Conservation (phyloP, 2,888 invertebrate genomes). For the Netelia melanura region DNA sequence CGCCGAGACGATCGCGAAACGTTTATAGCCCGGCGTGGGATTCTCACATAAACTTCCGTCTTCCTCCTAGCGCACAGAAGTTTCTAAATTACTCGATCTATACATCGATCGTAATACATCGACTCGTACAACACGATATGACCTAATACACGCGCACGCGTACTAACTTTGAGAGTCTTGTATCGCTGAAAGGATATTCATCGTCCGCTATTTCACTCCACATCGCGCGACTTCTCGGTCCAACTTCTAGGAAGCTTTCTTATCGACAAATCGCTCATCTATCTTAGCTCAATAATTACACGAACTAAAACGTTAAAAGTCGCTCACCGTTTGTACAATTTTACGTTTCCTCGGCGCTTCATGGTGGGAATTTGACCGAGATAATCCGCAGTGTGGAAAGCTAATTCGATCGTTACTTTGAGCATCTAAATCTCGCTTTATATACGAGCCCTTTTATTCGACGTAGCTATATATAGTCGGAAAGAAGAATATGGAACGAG, state of each 20-base stretch:
- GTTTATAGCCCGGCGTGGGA: slow-evolving; percentile 61
- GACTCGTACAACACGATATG: neutral
- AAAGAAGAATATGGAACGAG: neutral
- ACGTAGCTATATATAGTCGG: neutral
- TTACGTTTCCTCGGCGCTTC: slow-evolving; percentile 9
- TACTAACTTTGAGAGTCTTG: neutral
- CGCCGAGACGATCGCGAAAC: slow-evolving; percentile 40
- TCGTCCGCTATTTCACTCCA: slow-evolving; percentile 10
- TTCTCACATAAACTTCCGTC: slow-evolving; percentile 59
- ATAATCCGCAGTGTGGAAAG: neutral
- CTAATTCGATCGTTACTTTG: slow-evolving; percentile 47
- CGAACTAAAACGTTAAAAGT: slow-evolving; percentile 33
- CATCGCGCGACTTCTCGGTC: neutral
- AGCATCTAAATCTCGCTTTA: slow-evolving; percentile 53
- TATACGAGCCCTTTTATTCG: slow-evolving; percentile 24
- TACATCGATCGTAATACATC: slow-evolving; percentile 3
- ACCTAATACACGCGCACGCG: neutral
- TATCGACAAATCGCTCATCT: slow-evolving; percentile 7
- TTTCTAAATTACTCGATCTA: slow-evolving; percentile 17
- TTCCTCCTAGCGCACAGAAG: slow-evolving; percentile 3
- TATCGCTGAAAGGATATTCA: neutral
- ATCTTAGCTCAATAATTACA: slow-evolving; percentile 34
- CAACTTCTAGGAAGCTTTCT: neutral
- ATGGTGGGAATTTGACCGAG: slow-evolving; percentile 21
- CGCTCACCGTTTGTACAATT: neutral